A percentile compares a stretch with the other conserved stretches of the same genome.
Conservation (phyloP, 2,888 invertebrate species). For the Phyllotreta cruciferae region DNA sequence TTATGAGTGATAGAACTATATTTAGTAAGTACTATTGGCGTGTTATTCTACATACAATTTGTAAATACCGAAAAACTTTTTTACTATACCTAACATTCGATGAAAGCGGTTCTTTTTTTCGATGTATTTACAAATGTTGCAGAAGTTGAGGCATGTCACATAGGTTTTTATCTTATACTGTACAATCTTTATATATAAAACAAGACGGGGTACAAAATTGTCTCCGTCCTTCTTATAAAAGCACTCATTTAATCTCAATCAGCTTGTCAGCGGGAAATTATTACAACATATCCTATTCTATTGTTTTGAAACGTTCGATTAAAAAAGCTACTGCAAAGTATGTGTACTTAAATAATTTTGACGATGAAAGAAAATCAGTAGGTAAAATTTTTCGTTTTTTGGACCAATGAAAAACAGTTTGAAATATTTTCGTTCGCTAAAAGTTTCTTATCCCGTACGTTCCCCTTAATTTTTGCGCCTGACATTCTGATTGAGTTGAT, state of each 20-base stretch:
- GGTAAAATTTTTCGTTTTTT: too few species aligned
- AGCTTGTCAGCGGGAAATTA: slow-evolving; percentile 15
- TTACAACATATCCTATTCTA: background rate
- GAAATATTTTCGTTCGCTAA: background rate
- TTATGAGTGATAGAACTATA: slow-evolving; percentile 58
- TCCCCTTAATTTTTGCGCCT: background rate
- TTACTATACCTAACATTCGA: slow-evolving; percentile 25
- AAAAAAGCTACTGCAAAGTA: background rate
- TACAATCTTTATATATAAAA: slow-evolving; percentile 32
- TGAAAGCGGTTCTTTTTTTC: slow-evolving; percentile 17
- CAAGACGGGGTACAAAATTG: slow-evolving; percentile 27
- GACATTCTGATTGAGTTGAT: slow-evolving; percentile 24
- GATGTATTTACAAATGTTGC: slow-evolving; percentile 30
- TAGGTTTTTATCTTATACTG: slow-evolving; percentile 32
- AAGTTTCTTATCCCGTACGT: too few species aligned
- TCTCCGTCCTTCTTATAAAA: slow-evolving; percentile 27
- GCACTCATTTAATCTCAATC: slow-evolving; percentile 18
- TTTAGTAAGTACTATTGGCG: slow-evolving; percentile 36
- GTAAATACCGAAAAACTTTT: slow-evolving; percentile 30
- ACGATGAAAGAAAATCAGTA: too few species aligned
- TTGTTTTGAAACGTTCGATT: too few species aligned
- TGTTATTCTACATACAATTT: slow-evolving; percentile 34
- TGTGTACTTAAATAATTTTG: too few species aligned
- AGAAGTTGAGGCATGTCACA: slow-evolving; percentile 29
- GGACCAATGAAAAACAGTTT: background rate